These are phyloP conservation scores for Grallaria varia DNA, from an alignment of 2,113 vertebrate species.

Conservation along the genomic window DNA sequence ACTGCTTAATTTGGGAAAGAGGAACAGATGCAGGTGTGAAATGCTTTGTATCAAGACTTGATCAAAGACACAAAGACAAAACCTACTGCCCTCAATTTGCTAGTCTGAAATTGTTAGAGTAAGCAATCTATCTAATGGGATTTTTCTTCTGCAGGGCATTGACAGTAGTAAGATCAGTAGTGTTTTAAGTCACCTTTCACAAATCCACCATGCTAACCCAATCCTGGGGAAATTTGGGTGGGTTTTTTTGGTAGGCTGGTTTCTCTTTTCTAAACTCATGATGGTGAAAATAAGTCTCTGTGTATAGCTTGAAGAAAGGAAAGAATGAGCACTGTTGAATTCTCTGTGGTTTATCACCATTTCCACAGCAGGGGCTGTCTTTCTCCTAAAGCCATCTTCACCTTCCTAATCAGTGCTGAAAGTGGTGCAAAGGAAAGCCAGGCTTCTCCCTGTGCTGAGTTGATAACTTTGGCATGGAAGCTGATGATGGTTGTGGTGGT, in stretches of 20 bases:
- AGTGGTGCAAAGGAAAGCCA: neutral
- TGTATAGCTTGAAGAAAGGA: neutral
- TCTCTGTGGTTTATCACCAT: neutral
- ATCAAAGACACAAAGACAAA: neutral
- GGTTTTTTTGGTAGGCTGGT: fast-evolving
- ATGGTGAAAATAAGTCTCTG: neutral
- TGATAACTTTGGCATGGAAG: neutral
- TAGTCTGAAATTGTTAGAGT: neutral
- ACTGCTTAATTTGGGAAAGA: neutral
- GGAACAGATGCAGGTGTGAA: neutral
- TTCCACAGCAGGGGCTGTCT: neutral
- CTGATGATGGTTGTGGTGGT: neutral
- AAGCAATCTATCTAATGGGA: neutral
- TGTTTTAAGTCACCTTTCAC: neutral
- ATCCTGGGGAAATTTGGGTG: neutral
- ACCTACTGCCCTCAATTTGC: neutral
- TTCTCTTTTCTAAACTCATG: neutral
- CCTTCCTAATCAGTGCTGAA: neutral
- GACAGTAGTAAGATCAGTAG: neutral
- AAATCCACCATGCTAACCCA: neutral
- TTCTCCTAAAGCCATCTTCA: neutral
- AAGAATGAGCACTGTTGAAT: neutral
- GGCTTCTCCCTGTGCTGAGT: neutral
- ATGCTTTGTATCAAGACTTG: neutral
- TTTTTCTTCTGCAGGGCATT: neutral